A percentile compares a stretch with the other conserved stretches of the same genome.
Conservation (phyloP, 2,888 invertebrate species). For the Molorchus minor region DNA sequence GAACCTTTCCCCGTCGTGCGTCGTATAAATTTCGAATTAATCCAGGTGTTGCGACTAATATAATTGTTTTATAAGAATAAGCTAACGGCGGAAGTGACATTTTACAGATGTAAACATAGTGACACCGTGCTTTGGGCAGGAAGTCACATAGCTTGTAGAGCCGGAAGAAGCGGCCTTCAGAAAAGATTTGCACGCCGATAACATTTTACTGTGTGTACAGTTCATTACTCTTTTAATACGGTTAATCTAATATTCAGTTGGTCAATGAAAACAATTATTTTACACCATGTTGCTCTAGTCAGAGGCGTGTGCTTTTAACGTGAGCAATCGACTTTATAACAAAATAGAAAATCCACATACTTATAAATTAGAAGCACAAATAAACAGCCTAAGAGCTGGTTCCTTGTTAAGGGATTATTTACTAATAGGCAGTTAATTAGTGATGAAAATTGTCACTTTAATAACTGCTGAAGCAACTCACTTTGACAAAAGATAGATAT, state of each 20-base stretch:
- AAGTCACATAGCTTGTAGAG: slow-evolving; percentile 40
- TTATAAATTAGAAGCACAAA: too few species aligned
- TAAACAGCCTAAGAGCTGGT: too few species aligned
- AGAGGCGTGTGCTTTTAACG: too few species aligned
- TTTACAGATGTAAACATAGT: slow-evolving; percentile 53
- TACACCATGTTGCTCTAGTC: slow-evolving; percentile 16
- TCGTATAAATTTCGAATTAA: slow-evolving; percentile 41
- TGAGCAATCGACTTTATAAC: too few species aligned
- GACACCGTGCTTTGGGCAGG: slow-evolving; percentile 49
- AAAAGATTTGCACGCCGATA: slow-evolving; percentile 38
- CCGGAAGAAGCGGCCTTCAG: slow-evolving; percentile 41
- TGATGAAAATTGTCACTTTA: too few species aligned
- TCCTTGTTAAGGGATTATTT: too few species aligned
- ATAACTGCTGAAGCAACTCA: too few species aligned
- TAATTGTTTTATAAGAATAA: slow-evolving; percentile 40
- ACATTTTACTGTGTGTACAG: slow-evolving; percentile 25
- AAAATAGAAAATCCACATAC: too few species aligned
- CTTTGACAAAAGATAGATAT: too few species aligned
- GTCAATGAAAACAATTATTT: slow-evolving; percentile 11
- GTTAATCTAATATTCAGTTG: slow-evolving; percentile 7
- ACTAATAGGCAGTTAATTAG: too few species aligned
- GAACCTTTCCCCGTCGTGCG: slow-evolving; percentile 37
- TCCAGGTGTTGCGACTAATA: slow-evolving; percentile 42
- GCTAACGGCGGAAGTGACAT: slow-evolving; percentile 45
- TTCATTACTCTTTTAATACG: slow-evolving; percentile 29